These are phyloP conservation scores for Ruditapes philippinarum DNA, from an alignment of 1,140 invertebrate genomes.

Conservation along the genomic window DNA sequence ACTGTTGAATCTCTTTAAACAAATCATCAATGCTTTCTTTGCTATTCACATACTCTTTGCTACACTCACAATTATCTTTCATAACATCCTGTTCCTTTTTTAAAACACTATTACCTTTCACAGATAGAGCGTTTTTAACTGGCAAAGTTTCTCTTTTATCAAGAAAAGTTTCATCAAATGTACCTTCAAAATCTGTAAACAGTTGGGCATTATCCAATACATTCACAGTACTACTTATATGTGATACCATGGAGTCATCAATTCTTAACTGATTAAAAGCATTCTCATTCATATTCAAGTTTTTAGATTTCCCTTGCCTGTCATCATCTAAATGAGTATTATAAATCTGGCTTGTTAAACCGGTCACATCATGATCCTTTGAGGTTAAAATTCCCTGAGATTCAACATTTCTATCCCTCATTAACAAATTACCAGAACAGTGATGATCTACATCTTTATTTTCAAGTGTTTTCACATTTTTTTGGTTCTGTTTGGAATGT, in stretches of 20 bases:
- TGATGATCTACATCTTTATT: neutral
- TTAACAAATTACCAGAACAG: too few relatives aligned
- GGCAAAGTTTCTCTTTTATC: neutral
- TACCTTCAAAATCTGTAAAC: conserved; percentile 3
- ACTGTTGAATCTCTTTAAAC: conserved; percentile 24
- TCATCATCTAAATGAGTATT: neutral
- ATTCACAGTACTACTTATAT: conserved; percentile 37
- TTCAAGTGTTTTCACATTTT: neutral
- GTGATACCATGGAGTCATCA: conserved; percentile 29
- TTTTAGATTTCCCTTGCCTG: neutral
- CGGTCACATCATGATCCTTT: neutral
- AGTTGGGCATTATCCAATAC: neutral
- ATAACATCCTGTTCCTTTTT: neutral
- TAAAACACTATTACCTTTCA: neutral
- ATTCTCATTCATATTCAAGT: neutral
- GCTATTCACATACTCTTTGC: neutral
- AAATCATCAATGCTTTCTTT: conserved; percentile 3
- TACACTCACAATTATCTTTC: neutral
- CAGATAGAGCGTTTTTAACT: neutral
- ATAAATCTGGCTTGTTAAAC: neutral
- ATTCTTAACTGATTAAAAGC: neutral
- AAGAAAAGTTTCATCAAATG: conserved; percentile 36
- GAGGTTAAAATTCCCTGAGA: neutral
- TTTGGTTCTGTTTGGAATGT: neutral
- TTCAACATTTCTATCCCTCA: neutral